These are phyloP conservation scores for Seriola quinqueradiata DNA, from an alignment of 2,113 vertebrate genomes.

Conservation along the genomic window DNA sequence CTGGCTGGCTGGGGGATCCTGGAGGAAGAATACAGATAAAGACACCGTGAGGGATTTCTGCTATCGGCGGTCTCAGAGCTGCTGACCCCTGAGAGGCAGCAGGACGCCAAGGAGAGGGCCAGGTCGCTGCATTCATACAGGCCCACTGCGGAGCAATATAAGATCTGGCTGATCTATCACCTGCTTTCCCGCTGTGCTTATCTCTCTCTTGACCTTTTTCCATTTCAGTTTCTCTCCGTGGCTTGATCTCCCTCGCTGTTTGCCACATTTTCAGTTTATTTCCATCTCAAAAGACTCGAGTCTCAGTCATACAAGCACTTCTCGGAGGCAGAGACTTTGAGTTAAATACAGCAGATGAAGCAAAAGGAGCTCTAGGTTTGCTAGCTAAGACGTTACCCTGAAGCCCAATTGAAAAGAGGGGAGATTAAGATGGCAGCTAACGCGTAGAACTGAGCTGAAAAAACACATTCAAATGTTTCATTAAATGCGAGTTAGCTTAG, in stretches of 20 bases:
- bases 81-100: constrained; percentile 26
- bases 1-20: constrained; percentile 22
- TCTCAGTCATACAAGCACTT: background rate
- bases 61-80: constrained; percentile 1
- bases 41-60: constrained; percentile 41
- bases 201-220: constrained; percentile 37
- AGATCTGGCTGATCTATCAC: constrained; percentile 30
- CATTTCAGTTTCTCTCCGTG: background rate
- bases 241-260: background rate
- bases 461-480: background rate
- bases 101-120: background rate
- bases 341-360: background rate
- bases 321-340: background rate
- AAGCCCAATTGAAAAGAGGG: background rate
- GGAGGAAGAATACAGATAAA: constrained; percentile 42
- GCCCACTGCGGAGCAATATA: background rate
- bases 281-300: background rate
- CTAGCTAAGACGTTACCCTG: background rate
- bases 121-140: background rate
- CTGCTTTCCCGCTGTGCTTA: background rate
- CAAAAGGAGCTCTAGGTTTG: background rate
- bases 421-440: background rate
- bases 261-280: constrained; percentile 13
- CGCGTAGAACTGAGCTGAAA: background rate
- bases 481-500: background rate